Base-by-base conservation (phyloP, 2,797 vertebrate genomes). In the Neomorphus geoffroyi region DNA sequence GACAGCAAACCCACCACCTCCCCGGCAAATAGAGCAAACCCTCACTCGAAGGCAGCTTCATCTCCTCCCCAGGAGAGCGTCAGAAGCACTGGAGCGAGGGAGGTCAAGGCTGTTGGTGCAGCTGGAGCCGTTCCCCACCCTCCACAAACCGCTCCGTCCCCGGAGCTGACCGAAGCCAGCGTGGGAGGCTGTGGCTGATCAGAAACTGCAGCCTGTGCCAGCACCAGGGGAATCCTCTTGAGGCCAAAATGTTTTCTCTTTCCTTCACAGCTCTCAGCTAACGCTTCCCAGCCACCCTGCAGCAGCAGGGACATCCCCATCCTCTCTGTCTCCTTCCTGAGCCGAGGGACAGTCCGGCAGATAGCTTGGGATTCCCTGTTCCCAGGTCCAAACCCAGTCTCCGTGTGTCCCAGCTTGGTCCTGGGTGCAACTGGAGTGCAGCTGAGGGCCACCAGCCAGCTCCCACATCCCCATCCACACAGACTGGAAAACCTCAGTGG, bases 321-420 rank as follows among this genome's bases (percentile, higher is more conserved):
- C 70, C 35, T 9, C 11, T 71, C 56, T 64, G 14, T 23, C 12
- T 79, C 28, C 57, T 60, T 74, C 45, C 26, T 46, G 48, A 61
- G 80, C 74, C 61, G 64, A 12, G 61, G 41, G 33, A 57, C 33
- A 15, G 4, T 4, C 33, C 61, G 2, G 15, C 43, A 12, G 53
- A 13, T 35, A 67, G 33, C 0, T 0, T 13, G 13, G 72, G 58
- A 60, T 6, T 7, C 13, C 13, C 27, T 3, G 0, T 84, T 75
- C 43, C 60, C 74, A 58, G 35, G 39, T 46, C 46, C 46, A 32
- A 72, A 33, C 50, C 28, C 33, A n/a, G 39, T 13, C 9, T 60
- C 73, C 32, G 6, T 18, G 37, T 8, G 18, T 90, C 64, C 53
- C 18, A 26, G 37, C 1, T 0, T 6, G 8, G 30, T 45, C 28